These are phyloP conservation scores for Tretioscincus oriximinensis DNA, from an alignment of 2,113 vertebrate genomes.

Conservation along the genomic window DNA sequence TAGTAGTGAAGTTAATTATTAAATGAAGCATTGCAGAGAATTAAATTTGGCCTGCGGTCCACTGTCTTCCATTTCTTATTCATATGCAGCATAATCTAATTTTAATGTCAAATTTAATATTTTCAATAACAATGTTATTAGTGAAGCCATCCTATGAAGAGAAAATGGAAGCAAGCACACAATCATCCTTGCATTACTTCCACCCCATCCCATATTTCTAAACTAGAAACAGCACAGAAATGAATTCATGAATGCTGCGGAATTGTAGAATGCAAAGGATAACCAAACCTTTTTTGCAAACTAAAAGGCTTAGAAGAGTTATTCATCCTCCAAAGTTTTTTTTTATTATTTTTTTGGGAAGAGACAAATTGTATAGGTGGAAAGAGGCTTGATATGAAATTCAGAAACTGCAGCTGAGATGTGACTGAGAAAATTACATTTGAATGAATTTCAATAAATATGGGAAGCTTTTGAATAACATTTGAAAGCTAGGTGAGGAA, in stretches of 20 bases:
- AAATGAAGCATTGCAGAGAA: neutral
- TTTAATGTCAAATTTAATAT: conserved; percentile 9
- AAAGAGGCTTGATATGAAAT: conserved; percentile 18
- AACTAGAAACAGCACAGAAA: conserved; percentile 18
- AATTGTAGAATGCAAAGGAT: conserved; percentile 25
- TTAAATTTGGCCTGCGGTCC: neutral
- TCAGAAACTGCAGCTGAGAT: conserved; percentile 14
- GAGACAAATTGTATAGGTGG: conserved; percentile 10
- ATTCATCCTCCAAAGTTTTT: neutral
- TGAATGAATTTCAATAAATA: conserved; percentile 31
- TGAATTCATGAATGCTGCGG: conserved; percentile 16
- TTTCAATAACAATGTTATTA: conserved; percentile 16
- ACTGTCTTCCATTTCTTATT: neutral
- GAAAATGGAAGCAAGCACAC: conserved; percentile 7
- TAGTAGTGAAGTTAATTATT: neutral
- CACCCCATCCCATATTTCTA: neutral
- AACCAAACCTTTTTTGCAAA: conserved; percentile 20
- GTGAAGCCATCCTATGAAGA: conserved; percentile 22
- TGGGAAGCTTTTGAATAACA: conserved; percentile 9
- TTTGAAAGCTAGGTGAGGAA: conserved; percentile 1
- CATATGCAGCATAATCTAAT: conserved; percentile 2
- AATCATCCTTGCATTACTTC: neutral
- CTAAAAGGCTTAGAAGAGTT: conserved; percentile 25
- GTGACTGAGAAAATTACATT: conserved; percentile 28
- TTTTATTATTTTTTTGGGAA: neutral